Evolutionary conservation across 2,888 invertebrate genomes (phyloP), one percentile per base, ranked within the genome.

Genomic region (Platerodrilus igneus): DNA sequence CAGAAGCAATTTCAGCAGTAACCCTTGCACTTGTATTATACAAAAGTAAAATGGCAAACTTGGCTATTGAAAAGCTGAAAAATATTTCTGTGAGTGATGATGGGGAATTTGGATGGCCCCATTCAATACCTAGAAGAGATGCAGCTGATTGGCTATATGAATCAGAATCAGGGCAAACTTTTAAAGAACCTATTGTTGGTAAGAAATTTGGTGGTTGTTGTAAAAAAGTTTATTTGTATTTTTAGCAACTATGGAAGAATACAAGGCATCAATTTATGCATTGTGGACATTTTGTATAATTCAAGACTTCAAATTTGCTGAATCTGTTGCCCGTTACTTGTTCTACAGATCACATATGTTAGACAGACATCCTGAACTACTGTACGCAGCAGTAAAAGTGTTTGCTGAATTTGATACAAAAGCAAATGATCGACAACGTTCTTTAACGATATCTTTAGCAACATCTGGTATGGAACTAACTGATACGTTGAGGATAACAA

Each of bases 391-490:
- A 1, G 76, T 79, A 0, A 77, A 78, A 50, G 77, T 78, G 0
- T 78, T 80, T 2, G 71, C 76, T 0, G 71, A 74, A 37, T 80
- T 78, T 52, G 76, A 77, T 13, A 68, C 73, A 0, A 55, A 79
- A 14, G 77, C 78, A 1, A 73, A 74, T 52, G 79, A 80, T 47
- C 70, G 75, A 16, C 79, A 79, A 49, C 69, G 80, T 27, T 73
- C 77, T 0, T 64, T 81, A 3, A 80, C 80, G 1, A 76, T 81
- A 1, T 80, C 80, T 0, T 58, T 81, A n/a, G 81, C 81, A 1
- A 81, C 81, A 9, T 80, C 80, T 0, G 80, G 80, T 2, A 81
- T 81, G 81, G 81, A 81, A 51, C 61, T 81, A n/a, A 81, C 81
- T 0, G 81, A 81, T 49, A 81, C 81, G 0, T 47, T 80, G 17